Evolutionary conservation across 2,888 invertebrate species (phyloP).

Genomic region (Monochamus alternatus): DNA sequence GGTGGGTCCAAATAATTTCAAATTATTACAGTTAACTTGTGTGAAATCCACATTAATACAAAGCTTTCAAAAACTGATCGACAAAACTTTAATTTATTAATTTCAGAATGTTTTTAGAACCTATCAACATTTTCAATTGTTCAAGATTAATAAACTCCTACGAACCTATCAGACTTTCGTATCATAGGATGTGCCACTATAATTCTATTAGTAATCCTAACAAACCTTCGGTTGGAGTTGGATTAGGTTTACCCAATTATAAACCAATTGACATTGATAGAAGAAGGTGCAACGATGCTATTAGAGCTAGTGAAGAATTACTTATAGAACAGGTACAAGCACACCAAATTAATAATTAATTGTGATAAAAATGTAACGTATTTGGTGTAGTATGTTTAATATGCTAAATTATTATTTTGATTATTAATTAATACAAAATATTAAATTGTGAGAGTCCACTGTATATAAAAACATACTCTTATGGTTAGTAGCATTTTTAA

Average conservation of each 20-base stretch:
- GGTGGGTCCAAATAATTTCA: conserved; percentile 69
- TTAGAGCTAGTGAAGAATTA: conserved; percentile 83
- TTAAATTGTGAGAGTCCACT: too few relatives aligned
- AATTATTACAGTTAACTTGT: too few relatives aligned
- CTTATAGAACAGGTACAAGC: conserved; percentile 82
- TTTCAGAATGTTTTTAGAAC: conserved; percentile 73
- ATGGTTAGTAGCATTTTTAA: too few relatives aligned
- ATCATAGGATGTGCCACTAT: conserved; percentile 90
- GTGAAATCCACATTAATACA: too few relatives aligned
- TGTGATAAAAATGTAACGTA: too few relatives aligned
- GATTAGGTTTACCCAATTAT: conserved; percentile 86
- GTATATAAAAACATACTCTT: too few relatives aligned
- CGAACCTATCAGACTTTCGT: conserved; percentile 87
- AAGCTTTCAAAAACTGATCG: too few relatives aligned
- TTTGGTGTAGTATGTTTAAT: too few relatives aligned
- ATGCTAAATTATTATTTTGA: too few relatives aligned
- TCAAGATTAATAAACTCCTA: conserved; percentile 80
- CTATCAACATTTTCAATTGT: conserved; percentile 90
- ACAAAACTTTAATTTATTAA: background rate
- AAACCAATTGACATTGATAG: conserved; percentile 83
- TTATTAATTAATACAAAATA: too few relatives aligned
- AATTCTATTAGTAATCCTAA: conserved; percentile 91
- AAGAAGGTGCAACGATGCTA: conserved; percentile 82
- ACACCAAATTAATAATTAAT: background rate
- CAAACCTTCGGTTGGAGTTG: conserved; percentile 86